These are phyloP conservation scores for Pyrgilauda ruficollis DNA, from an alignment of 2,113 vertebrate genomes.

Conservation along the genomic window DNA sequence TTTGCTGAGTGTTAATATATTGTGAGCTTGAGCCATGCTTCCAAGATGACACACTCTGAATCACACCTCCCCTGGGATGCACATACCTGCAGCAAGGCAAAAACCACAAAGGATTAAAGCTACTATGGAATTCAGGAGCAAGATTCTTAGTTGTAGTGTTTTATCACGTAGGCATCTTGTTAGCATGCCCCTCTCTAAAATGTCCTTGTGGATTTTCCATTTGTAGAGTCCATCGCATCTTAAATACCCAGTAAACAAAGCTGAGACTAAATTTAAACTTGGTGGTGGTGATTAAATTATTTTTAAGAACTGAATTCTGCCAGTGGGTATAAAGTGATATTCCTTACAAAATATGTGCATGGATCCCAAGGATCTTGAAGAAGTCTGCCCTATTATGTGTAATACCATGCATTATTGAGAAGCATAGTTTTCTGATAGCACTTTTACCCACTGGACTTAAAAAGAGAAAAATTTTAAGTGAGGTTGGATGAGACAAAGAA, in stretches of 20 bases:
- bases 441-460: background rate
- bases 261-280: background rate
- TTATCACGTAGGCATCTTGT: background rate
- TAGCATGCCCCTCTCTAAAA: background rate
- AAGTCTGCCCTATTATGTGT: background rate
- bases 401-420: background rate
- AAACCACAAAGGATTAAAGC: background rate
- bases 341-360: background rate
- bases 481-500: background rate
- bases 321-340: background rate
- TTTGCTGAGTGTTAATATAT: constrained; percentile 77
- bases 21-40: constrained; percentile 80
- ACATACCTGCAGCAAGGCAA: constrained; percentile 75
- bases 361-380: background rate
- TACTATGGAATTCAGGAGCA: background rate
- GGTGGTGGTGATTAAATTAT: background rate
- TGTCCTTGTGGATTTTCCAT: background rate
- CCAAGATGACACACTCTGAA: constrained; percentile 92
- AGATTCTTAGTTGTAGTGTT: background rate
- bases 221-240: background rate
- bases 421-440: background rate
- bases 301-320: background rate
- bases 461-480: background rate
- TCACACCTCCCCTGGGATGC: constrained; percentile 90
- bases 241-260: background rate